Conservation (phyloP, 2,888 invertebrate genomes). For the Caenorhabditis macrosperma region DNA sequence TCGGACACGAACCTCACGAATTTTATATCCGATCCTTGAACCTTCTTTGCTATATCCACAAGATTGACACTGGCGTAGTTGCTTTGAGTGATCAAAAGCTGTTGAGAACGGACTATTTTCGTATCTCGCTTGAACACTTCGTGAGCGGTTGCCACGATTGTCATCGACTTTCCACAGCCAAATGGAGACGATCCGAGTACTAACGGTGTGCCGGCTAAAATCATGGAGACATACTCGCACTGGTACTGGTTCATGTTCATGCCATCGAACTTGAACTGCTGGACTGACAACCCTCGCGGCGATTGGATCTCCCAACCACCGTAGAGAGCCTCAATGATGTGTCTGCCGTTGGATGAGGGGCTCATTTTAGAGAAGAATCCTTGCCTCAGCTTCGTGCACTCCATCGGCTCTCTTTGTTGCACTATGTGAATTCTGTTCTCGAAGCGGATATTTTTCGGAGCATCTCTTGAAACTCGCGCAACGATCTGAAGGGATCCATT, state of each 20-base stretch:
- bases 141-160: slow-evolving; percentile 25
- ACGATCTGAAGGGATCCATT: neutral
- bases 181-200: slow-evolving; percentile 35
- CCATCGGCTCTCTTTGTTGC: neutral
- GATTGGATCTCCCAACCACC: neutral
- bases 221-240: slow-evolving; percentile 8
- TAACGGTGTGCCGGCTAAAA: slow-evolving; percentile 1
- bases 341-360: slow-evolving; percentile 2
- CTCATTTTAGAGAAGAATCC: neutral
- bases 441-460: neutral
- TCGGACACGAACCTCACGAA: slow-evolving; percentile 11
- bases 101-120: neutral
- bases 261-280: neutral
- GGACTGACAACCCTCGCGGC: neutral
- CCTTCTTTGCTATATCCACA: slow-evolving; percentile 9
- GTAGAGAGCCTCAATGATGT: slow-evolving; percentile 19
- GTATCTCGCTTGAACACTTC: neutral
- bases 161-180: slow-evolving; percentile 45
- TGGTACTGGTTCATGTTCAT: slow-evolving; percentile 15
- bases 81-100: slow-evolving; percentile 32
- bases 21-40: neutral
- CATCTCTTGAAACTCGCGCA: neutral
- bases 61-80: slow-evolving; percentile 40
- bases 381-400: neutral
- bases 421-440: neutral